Percentiles rank a stretch among this genome's conserved stretches.
phyloP scores from a whole-genome alignment of 2,797 vertebrate species.

The Lagothrix lagotricha region DNA sequence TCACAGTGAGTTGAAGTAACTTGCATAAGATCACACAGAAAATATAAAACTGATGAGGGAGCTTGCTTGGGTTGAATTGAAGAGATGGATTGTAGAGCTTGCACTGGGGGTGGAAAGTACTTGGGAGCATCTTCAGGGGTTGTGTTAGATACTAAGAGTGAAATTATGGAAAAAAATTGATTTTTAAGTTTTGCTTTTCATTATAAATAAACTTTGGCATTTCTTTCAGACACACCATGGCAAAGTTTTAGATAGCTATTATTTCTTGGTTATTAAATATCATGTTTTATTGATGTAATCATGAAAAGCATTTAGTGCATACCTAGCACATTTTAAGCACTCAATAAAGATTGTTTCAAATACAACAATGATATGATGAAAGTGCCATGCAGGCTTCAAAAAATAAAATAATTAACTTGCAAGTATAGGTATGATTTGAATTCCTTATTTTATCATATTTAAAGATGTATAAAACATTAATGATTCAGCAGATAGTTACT shows the following conservation, averaged over 20 bases:
- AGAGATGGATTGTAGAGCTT: background rate
- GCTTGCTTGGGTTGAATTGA: background rate
- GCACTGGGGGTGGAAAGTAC: accelerated
- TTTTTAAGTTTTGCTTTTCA: background rate
- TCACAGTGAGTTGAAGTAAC: background rate
- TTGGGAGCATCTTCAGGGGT: background rate
- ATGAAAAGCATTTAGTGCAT: background rate
- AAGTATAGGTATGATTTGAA: background rate
- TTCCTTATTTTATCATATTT: background rate
- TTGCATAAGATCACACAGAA: background rate
- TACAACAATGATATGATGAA: background rate
- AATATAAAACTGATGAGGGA: background rate
- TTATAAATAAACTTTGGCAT: background rate
- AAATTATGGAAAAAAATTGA: background rate
- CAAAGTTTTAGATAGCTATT: background rate
- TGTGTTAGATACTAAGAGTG: background rate
- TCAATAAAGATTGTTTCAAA: background rate
- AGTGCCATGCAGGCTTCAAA: background rate
- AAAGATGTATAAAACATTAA: background rate
- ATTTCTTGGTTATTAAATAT: background rate
- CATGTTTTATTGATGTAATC: background rate
- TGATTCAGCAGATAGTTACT: background rate
- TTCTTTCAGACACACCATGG: background rate
- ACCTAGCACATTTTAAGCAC: background rate
- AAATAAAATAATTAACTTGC: background rate